A percentile compares a stretch with the other conserved stretches of the same genome.
phyloP scores from a whole-genome alignment of 2,888 invertebrate genomes.

The Adelphocoris suturalis region DNA sequence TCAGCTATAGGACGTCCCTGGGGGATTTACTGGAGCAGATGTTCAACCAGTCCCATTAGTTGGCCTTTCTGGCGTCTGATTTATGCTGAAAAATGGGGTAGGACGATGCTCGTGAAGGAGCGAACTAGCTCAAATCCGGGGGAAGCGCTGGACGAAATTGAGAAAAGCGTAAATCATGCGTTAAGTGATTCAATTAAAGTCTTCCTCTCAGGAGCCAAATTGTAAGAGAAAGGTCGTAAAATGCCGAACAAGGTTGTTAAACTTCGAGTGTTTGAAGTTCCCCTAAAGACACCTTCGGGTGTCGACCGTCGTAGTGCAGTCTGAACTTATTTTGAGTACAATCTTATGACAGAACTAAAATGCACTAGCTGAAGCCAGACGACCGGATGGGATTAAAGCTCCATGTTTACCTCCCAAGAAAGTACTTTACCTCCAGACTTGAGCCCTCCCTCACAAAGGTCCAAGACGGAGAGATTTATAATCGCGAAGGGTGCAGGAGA shows the following conservation, averaged over 20 bases:
- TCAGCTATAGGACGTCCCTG: not conserved
- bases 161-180: constrained; percentile 32
- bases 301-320: constrained; percentile 5
- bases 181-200: constrained; percentile 54
- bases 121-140: not conserved
- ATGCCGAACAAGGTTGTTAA: constrained; percentile 31
- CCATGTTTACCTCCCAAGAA: constrained; percentile 44
- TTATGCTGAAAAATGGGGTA: constrained; percentile 21
- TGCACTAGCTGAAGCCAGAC: not conserved
- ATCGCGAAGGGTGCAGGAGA: not conserved
- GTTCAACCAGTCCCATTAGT: constrained; percentile 31
- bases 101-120: not conserved
- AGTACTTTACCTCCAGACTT: constrained; percentile 25
- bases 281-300: not conserved
- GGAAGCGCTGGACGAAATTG: constrained; percentile 1
- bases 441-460: not conserved
- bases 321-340: constrained; percentile 13
- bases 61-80: constrained; percentile 28
- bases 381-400: constrained; percentile 43
- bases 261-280: not conserved
- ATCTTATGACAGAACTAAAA: not conserved
- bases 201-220: constrained; percentile 11
- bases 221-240: constrained; percentile 24
- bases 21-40: constrained; percentile 40
- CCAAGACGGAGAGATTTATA: constrained; percentile 9